Base-by-base conservation (phyloP, 2,888 invertebrate species). In the Monochamus alternatus region DNA sequence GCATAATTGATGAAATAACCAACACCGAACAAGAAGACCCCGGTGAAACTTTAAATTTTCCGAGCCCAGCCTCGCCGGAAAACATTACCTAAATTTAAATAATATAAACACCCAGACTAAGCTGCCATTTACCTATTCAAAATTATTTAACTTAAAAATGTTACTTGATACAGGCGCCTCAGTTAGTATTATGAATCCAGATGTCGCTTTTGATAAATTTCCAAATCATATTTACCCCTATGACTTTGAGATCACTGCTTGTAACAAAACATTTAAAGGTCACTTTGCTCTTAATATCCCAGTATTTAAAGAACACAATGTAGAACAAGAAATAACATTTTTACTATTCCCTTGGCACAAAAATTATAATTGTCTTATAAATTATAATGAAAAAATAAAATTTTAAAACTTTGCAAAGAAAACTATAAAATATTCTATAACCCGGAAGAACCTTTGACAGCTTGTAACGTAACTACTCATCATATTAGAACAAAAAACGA, bases 401-500 rank as follows among this genome's bases (percentile, higher is more conserved):
- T 51, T 30, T 47, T 62, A 51, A 62, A 71, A 60, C 8, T 62
- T 43, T 71, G 71, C 30, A 38, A 60, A 47, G 52, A 71, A 51
- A 63, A 60, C 38, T 71, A 51, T 31, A 52, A 71, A 63, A 58
- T 62, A 31, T 71, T 62, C 32, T 71, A 71, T 38, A 62, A 62
- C 31, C 51, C 47, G 30, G 62, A 60, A 14, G 44, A 62, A 10
- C 51, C 62, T 4, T 22, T 59, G 7, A 71, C 70, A 14, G 38
- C 63, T 12, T 52, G 32, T 5, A 60, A 32, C 14, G 51, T 63
- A 71, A 62, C 63, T 3, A 70, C 60, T 44, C 70, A 60, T 51
- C 38, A 60, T 22, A 60, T 70, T 12, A 44, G 59, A 22, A 70
- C 71, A 4, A 62, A 51, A 12, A 14, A 71, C 14, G 62, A 71